A percentile compares a stretch with the other conserved stretches of the same genome.
Evolutionary conservation across 1,140 invertebrate genomes (phyloP).

Genomic region (Thaumatotibia leucotreta): DNA sequence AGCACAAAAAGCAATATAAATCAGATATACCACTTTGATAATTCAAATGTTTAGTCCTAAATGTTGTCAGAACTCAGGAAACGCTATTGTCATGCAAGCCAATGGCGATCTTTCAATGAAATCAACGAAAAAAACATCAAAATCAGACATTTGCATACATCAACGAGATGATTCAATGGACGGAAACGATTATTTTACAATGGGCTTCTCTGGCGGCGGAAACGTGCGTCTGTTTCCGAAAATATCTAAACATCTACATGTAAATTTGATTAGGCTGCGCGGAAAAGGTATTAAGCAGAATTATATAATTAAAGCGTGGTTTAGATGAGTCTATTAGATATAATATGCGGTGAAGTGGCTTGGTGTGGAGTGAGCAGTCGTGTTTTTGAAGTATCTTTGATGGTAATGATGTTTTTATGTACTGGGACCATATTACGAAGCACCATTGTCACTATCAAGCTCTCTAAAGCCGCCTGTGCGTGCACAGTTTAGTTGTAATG

Average conservation of each 20-base stretch:
- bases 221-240: constrained; percentile 25
- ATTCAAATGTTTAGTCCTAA: background rate
- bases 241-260: constrained; percentile 14
- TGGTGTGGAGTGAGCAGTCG: too few species aligned
- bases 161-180: constrained; percentile 45
- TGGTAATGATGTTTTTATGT: background rate
- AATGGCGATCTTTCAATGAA: constrained; percentile 31
- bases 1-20: background rate
- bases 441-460: too few species aligned
- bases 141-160: constrained; percentile 34
- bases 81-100: constrained; percentile 29
- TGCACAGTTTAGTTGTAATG: too few species aligned
- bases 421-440: too few species aligned
- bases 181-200: constrained; percentile 55
- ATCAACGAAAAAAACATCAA: constrained; percentile 31
- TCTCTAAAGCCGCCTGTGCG: background rate
- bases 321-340: background rate
- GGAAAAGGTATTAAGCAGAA: background rate
- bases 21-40: background rate
- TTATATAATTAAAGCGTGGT: background rate
- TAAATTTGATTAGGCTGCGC: constrained; percentile 5
- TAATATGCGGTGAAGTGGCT: background rate
- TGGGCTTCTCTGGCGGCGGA: constrained; percentile 35
- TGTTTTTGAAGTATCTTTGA: background rate
- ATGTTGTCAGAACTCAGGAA: constrained; percentile 13